Evolutionary conservation across 2,888 invertebrate genomes (phyloP).

Genomic region (Oligia strigilis): DNA sequence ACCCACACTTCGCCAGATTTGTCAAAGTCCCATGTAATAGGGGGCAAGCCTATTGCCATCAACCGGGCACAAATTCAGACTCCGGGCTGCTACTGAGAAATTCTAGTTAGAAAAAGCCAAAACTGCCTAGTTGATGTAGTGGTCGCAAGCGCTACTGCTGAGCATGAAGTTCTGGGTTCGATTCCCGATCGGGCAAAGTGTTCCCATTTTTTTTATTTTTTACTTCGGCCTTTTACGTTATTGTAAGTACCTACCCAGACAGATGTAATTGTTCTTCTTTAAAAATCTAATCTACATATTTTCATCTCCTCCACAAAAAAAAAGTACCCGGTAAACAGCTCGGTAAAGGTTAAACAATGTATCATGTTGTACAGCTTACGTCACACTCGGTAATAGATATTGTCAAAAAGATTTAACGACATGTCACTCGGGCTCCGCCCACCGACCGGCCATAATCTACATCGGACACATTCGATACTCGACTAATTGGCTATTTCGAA

Average conservation of each 20-base stretch:
- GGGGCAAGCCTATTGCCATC: background rate
- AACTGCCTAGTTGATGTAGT: too few species aligned
- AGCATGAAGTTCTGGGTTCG: background rate
- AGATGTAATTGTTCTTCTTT: background rate
- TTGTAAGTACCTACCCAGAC: background rate
- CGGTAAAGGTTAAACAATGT: conserved; percentile 49
- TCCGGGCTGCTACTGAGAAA: background rate
- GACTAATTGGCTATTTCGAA: conserved; percentile 85
- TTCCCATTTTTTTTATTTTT: background rate
- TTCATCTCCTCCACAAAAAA: background rate
- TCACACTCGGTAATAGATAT: conserved; percentile 69
- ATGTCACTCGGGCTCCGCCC: conserved; percentile 79
- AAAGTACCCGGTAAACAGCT: background rate
- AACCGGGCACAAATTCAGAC: background rate
- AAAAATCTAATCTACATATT: background rate
- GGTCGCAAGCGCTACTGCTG: background rate
- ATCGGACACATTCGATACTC: conserved; percentile 72
- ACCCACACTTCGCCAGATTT: too few species aligned
- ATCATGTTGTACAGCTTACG: conserved; percentile 54
- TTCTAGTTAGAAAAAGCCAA: background rate
- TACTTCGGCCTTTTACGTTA: background rate
- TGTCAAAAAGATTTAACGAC: conserved; percentile 78
- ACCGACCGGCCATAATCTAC: conserved; percentile 73
- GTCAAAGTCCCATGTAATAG: background rate
- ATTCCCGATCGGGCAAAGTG: background rate